Evolutionary conservation across 2,888 invertebrate species (phyloP).

Genomic region (Andrena praecox): DNA sequence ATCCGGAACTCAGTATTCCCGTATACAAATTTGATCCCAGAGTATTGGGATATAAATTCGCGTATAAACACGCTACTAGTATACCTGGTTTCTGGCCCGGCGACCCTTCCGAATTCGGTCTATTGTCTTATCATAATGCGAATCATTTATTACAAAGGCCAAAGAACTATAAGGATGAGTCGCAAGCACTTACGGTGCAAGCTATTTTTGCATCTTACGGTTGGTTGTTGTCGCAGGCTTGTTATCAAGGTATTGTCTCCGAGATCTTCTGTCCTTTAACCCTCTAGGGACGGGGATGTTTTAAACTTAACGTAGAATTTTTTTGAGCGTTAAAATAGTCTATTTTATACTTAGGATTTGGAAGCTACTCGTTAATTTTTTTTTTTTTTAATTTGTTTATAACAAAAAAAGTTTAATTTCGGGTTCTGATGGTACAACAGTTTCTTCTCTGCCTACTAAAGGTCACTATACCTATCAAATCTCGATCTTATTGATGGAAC

Average conservation of each 20-base stretch:
- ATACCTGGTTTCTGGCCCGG: slow-evolving; percentile 96
- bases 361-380: too few species aligned
- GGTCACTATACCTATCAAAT: too few species aligned
- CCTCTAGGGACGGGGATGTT: too few species aligned
- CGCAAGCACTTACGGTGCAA: slow-evolving; percentile 90
- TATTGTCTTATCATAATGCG: slow-evolving; percentile 90
- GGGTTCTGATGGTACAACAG: too few species aligned
- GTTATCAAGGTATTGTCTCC: slow-evolving; percentile 88
- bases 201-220: slow-evolving; percentile 93
- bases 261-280: background rate
- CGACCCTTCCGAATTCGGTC: slow-evolving; percentile 91
- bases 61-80: slow-evolving; percentile 89
- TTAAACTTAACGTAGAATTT: too few species aligned
- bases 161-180: slow-evolving; percentile 86
- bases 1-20: slow-evolving; percentile 87
- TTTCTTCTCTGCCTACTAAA: too few species aligned
- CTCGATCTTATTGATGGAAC: too few species aligned
- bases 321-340: too few species aligned
- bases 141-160: slow-evolving; percentile 87
- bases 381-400: too few species aligned
- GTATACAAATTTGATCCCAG: slow-evolving; percentile 88
- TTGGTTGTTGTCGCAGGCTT: slow-evolving; percentile 92
- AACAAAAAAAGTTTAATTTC: too few species aligned
- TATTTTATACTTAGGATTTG: too few species aligned
- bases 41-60: slow-evolving; percentile 87